phyloP scores from a whole-genome alignment of 2,888 invertebrate genomes.

The Lingula anatina region DNA sequence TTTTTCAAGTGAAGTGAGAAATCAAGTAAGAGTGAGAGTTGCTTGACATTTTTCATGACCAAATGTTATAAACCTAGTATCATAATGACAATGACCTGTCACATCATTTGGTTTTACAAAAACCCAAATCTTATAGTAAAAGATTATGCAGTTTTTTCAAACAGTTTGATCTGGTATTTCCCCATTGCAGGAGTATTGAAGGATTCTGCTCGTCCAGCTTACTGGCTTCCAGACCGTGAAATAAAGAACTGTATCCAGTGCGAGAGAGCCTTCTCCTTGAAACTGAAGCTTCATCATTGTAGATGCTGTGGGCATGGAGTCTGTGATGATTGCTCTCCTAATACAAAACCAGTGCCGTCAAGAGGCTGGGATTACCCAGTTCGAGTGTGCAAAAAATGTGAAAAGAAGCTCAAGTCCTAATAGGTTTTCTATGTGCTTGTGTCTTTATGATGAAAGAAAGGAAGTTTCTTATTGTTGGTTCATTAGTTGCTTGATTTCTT shows the following conservation, averaged over 20 bases:
- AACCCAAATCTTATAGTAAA: too few species aligned
- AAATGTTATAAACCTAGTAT: neutral
- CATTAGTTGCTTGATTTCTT: too few species aligned
- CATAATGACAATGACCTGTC: neutral
- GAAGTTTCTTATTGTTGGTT: too few species aligned
- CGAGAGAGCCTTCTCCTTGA: constrained; percentile 57
- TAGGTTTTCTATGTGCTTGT: too few species aligned
- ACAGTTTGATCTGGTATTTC: too few species aligned
- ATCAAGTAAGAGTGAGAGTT: too few species aligned
- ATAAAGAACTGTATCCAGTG: constrained; percentile 66
- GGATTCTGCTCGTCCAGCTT: constrained; percentile 69
- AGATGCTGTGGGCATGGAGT: constrained; percentile 69
- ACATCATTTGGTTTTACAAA: neutral
- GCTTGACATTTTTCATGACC: neutral
- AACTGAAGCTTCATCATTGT: constrained; percentile 62
- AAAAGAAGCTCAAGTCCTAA: too few species aligned
- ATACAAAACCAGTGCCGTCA: constrained; percentile 48
- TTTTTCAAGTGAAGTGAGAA: too few species aligned
- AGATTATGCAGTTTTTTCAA: too few species aligned
- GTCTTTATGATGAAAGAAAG: too few species aligned
- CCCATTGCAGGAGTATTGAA: constrained; percentile 58
- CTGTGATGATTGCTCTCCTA: constrained; percentile 58
- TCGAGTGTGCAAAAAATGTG: constrained; percentile 53
- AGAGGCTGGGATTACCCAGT: constrained; percentile 56
- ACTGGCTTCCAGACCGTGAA: constrained; percentile 75